Evolutionary conservation across 1,140 invertebrate genomes (phyloP), one percentile per base, ranked within the genome.

Genomic region (Goniozus legneri): DNA sequence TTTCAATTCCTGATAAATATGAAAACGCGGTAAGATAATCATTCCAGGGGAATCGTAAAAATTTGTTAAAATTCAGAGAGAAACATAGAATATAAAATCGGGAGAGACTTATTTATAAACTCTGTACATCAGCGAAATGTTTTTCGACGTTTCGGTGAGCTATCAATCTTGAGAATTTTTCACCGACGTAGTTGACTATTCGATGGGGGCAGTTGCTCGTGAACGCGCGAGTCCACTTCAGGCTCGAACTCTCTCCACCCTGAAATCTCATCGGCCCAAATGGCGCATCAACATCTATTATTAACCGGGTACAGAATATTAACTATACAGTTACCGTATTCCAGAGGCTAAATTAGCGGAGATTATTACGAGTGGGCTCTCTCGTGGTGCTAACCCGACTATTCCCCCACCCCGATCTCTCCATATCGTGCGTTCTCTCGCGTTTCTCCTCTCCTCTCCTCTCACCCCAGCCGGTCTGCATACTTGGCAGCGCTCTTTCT

Each of bases 201-300:
- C 24, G 24, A 10, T 10, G 24, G 24, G 24, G 24, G 10, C 10
- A 27, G 24, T 10, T 10, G 24, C 24, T 52, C 52, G 57, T 54
- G n/a, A n/a, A n/a, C n/a, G n/a, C n/a, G n/a, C 34, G 27, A 64
- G 69, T 68, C 64, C 67, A 62, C 60, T 70, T 70, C 63, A 61
- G 51, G 54, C 68, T 66, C 66, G 62, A 73, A 71, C 64, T 66
- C n/a, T n/a, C n/a, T n/a, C 65, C 49, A 58, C 59, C 62, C 67
- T 60, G 63, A 73, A 75, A 75, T 71, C 73, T 75, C 73, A 74
- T 74, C 69, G 73, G 73, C 70, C 70, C 73, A 73, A 75, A 75
- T 75, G 73, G 73, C 70, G 65, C 73, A 75, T 75, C 73, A 75
- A 72, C 70, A 73, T 75, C 67, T 60, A 75, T 74, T 75, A 75